Conservation (phyloP, 2,888 invertebrate genomes). For the Drosophila lacicola region DNA sequence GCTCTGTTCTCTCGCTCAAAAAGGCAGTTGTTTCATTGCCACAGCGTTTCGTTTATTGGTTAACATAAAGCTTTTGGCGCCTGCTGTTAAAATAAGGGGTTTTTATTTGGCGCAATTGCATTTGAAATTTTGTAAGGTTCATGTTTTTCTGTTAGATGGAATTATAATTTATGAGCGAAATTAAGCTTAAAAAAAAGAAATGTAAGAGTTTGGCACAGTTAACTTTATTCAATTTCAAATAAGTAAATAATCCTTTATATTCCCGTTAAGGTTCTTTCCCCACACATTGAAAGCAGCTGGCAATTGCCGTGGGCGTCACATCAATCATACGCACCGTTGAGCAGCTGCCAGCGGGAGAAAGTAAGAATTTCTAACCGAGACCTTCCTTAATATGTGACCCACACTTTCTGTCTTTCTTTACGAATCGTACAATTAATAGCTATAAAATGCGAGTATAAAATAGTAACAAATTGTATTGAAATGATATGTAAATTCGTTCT, state of each 20-base stretch:
- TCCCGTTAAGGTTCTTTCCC: neutral
- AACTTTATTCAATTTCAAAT: neutral
- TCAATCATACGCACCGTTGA: constrained; percentile 43
- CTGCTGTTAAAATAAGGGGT: constrained; percentile 54
- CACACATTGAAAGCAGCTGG: neutral
- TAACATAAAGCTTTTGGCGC: constrained; percentile 42
- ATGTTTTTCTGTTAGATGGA: neutral
- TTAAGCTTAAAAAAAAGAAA: too few relatives aligned
- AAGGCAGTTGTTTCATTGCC: constrained; percentile 2
- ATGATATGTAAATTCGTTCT: constrained; percentile 55
- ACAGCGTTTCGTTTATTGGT: constrained; percentile 8
- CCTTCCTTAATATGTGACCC: too few relatives aligned
- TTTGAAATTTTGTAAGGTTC: neutral
- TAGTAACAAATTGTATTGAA: constrained; percentile 32
- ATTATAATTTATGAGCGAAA: neutral
- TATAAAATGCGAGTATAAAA: constrained; percentile 12
- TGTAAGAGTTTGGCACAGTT: too few relatives aligned
- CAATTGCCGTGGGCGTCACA: neutral
- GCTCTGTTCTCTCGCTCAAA: neutral
- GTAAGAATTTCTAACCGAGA: constrained; percentile 1
- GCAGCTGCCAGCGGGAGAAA: neutral
- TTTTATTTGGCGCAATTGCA: constrained; percentile 19
- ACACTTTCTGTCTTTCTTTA: neutral
- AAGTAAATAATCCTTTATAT: neutral
- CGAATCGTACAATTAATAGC: constrained; percentile 44